These are phyloP conservation scores for Mixornis gularis DNA, from an alignment of 2,113 vertebrate species.

Conservation along the genomic window DNA sequence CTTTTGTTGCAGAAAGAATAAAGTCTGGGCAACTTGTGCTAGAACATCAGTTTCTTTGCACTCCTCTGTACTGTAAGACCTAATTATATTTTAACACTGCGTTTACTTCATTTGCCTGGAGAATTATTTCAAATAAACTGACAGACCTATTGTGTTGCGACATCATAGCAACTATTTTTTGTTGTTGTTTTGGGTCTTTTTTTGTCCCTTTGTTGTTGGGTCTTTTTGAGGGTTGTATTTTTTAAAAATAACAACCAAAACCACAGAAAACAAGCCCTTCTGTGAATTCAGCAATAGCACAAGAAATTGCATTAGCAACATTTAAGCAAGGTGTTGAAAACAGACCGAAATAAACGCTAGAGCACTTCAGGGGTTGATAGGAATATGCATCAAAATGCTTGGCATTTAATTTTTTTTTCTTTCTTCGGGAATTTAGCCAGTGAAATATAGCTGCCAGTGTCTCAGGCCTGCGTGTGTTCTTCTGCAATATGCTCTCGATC, in stretches of 20 bases:
- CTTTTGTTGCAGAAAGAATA: conserved; percentile 66
- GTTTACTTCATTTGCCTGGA: conserved; percentile 64
- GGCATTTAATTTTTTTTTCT: conserved; percentile 75
- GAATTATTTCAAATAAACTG: conserved; percentile 71
- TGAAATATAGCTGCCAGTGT: conserved; percentile 91
- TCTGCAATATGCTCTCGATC: conserved; percentile 96
- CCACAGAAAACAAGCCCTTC: conserved; percentile 64
- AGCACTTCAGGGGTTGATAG: conserved; percentile 72
- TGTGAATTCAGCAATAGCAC: conserved; percentile 69
- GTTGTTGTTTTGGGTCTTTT: not conserved
- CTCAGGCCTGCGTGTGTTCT: conserved; percentile 81
- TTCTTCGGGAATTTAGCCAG: conserved; percentile 84
- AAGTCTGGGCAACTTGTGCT: conserved; percentile 51
- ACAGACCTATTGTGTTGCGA: conserved; percentile 69
- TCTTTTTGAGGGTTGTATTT: not conserved
- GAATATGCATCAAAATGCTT: conserved; percentile 78
- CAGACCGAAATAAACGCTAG: conserved; percentile 58
- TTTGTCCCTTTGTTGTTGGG: not conserved
- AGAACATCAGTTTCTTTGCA: conserved; percentile 52
- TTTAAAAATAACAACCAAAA: not conserved
- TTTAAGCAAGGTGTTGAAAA: conserved; percentile 70
- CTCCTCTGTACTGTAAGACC: conserved; percentile 61
- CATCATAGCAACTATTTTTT: conserved; percentile 63
- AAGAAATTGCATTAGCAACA: conserved; percentile 70
- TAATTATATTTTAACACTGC: conserved; percentile 77